A percentile compares a stretch with the other conserved stretches of the same genome.
Conservation (phyloP, 1,140 invertebrate genomes). For the Magallana gigas region DNA sequence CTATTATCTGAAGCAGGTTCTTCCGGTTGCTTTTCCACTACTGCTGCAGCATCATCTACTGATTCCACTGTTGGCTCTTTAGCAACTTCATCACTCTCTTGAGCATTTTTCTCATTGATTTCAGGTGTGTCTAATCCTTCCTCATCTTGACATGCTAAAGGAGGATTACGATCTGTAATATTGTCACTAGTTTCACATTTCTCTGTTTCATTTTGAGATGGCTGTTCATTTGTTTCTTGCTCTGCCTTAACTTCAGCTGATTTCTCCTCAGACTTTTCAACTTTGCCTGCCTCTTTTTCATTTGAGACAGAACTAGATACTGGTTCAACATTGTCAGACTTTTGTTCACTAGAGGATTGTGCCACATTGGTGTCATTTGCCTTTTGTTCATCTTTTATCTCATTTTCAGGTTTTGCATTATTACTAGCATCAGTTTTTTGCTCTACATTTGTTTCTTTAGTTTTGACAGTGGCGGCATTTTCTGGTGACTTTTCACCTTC, state of each 20-base stretch:
- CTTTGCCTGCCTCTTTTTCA: not conserved
- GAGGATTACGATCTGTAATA: not conserved
- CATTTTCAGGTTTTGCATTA: not conserved
- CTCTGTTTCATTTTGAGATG: not conserved
- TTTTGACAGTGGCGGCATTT: not conserved
- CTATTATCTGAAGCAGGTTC: not conserved
- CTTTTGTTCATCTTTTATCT: not conserved
- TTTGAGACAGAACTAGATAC: not conserved
- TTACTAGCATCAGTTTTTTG: not conserved
- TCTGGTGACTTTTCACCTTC: conserved; percentile 9
- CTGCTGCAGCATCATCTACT: not conserved
- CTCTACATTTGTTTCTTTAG: not conserved
- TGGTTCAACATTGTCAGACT: not conserved
- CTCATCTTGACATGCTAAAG: not conserved
- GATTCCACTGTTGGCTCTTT: not conserved
- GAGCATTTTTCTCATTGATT: not conserved
- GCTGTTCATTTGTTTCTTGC: too few species aligned
- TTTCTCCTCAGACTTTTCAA: not conserved
- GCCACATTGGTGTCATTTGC: not conserved
- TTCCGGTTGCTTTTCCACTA: not conserved
- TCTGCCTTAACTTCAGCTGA: not conserved
- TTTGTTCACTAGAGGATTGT: conserved; percentile 4
- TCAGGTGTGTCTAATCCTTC: not conserved
- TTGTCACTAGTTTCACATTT: not conserved
- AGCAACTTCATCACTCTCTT: not conserved